Conservation (phyloP, 2,797 vertebrate genomes). For the Tapera naevia region DNA sequence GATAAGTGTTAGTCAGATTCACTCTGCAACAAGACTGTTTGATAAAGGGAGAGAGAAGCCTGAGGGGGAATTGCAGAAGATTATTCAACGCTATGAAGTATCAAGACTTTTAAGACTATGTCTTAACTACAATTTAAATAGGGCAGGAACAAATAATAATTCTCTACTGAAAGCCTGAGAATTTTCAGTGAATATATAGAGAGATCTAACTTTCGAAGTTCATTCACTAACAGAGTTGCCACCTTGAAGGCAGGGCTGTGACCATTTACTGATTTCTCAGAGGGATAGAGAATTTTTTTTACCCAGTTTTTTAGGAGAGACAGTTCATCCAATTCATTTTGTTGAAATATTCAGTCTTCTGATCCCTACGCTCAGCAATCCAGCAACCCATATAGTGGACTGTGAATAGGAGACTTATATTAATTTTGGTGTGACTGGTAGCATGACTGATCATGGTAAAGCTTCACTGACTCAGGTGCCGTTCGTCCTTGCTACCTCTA, state of each 20-base stretch:
- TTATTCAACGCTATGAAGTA: neutral
- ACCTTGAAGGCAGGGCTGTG: neutral
- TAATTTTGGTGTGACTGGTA: neutral
- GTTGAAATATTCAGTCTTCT: neutral
- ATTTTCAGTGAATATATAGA: neutral
- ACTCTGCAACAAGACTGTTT: neutral
- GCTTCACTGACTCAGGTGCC: neutral
- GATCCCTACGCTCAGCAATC: neutral
- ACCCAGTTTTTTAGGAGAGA: neutral
- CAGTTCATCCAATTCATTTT: neutral
- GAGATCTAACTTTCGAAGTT: neutral
- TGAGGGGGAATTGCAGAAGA: neutral
- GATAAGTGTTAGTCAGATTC: neutral
- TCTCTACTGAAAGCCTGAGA: neutral
- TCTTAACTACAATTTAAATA: neutral
- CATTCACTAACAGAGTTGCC: neutral
- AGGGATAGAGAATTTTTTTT: neutral
- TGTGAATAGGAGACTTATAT: accelerated
- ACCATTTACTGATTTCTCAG: neutral
- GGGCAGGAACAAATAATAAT: no score
- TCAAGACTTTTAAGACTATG: neutral
- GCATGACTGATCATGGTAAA: neutral
- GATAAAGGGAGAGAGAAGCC: neutral
- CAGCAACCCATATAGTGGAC: neutral
- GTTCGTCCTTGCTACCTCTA: neutral